These are phyloP conservation scores for Hetaerina titia DNA, from an alignment of 2,888 invertebrate genomes.

Conservation along the genomic window DNA sequence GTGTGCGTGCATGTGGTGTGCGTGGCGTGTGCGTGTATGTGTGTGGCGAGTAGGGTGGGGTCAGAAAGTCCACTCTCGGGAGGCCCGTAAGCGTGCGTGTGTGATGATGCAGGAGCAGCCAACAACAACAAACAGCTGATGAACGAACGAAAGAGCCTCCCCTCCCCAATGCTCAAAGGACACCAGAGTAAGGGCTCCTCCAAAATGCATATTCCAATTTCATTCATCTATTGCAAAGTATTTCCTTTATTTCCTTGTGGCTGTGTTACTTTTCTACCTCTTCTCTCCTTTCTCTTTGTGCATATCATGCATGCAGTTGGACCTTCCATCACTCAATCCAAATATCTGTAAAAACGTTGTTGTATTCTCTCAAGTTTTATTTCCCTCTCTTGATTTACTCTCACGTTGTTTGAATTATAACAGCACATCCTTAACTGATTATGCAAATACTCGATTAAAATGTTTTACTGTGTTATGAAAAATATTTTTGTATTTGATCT, in stretches of 20 bases:
- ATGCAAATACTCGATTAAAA: background rate
- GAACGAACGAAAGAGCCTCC: slow-evolving; percentile 49
- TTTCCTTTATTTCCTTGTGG: background rate
- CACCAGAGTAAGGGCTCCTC: slow-evolving; percentile 65
- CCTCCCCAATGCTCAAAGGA: slow-evolving; percentile 46
- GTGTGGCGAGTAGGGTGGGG: slow-evolving; percentile 62
- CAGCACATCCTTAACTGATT: background rate
- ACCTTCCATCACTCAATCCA: slow-evolving; percentile 19
- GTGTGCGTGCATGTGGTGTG: background rate
- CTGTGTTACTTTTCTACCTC: background rate
- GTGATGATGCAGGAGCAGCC: slow-evolving; percentile 72
- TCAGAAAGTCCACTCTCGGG: slow-evolving; percentile 76
- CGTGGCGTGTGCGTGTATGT: slow-evolving; percentile 27
- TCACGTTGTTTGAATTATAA: background rate
- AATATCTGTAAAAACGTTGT: background rate
- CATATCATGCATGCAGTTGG: slow-evolving; percentile 13
- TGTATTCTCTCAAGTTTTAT: background rate
- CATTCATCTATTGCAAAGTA: background rate
- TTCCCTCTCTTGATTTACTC: background rate
- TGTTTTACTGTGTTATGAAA: background rate
- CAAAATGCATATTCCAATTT: slow-evolving; percentile 35
- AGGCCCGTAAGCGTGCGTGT: slow-evolving; percentile 76
- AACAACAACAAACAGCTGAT: slow-evolving; percentile 45
- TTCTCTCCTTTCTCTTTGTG: slow-evolving; percentile 6
- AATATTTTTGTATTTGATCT: background rate